Evolutionary conservation across 2,797 vertebrate genomes (phyloP).

Genomic region (Thunnus albacares): DNA sequence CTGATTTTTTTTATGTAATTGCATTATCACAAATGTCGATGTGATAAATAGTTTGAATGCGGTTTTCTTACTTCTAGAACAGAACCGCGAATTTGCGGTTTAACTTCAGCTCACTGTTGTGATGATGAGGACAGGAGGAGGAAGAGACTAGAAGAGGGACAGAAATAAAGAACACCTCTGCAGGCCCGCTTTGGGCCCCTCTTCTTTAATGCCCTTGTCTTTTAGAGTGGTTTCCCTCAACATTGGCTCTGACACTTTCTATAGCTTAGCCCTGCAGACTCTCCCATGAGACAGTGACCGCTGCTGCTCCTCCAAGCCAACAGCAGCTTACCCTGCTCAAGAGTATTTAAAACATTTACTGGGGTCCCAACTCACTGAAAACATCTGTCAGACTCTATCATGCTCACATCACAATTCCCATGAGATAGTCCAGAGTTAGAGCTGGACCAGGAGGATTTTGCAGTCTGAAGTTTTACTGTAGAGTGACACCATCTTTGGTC

Average conservation of each 20-base stretch:
- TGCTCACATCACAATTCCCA: slow-evolving; percentile 51
- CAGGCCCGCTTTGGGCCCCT: slow-evolving; percentile 11
- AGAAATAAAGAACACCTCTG: slow-evolving; percentile 12
- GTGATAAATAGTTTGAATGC: neutral
- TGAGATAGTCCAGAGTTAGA: slow-evolving; percentile 25
- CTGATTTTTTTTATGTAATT: too few species aligned
- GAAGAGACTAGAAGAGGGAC: neutral
- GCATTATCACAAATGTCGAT: too few species aligned
- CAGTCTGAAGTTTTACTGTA: neutral
- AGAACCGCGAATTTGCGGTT: neutral
- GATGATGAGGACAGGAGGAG: neutral
- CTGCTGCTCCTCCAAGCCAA: slow-evolving; percentile 37
- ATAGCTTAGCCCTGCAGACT: slow-evolving; percentile 32
- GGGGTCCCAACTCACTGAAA: slow-evolving; percentile 41
- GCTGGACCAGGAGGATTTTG: neutral
- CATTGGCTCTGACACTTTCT: slow-evolving; percentile 46
- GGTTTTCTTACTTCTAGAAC: neutral
- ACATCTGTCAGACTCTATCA: slow-evolving; percentile 59
- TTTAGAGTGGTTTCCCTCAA: slow-evolving; percentile 39
- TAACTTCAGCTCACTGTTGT: neutral
- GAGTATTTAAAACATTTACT: slow-evolving; percentile 63
- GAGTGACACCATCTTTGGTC: slow-evolving; percentile 35
- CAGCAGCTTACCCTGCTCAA: slow-evolving; percentile 41
- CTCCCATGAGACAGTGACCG: slow-evolving; percentile 33
- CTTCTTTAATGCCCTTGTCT: slow-evolving; percentile 37